A percentile compares a stretch with the other conserved stretches of the same genome.
phyloP scores from a whole-genome alignment of 2,797 vertebrate genomes.

The Amazonetta brasiliensis region DNA sequence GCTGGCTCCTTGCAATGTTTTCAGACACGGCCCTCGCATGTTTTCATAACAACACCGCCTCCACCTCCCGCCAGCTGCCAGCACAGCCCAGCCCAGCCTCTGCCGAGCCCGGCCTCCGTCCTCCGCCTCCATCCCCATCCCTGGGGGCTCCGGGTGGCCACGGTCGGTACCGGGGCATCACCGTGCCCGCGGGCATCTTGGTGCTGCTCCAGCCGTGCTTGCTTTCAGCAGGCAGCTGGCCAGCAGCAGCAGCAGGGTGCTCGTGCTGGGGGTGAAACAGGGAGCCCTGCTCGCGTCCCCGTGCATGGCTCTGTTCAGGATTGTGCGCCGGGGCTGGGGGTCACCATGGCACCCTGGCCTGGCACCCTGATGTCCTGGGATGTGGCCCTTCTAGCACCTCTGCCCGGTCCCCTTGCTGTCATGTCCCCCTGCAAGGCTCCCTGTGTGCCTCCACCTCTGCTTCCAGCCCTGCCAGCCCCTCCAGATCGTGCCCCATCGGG shows the following conservation, averaged over 20 bases:
- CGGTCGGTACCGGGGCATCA: accelerated
- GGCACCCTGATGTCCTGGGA: neutral
- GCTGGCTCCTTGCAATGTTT: slow-evolving; percentile 68
- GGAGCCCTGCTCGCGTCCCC: neutral
- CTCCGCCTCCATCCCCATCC: neutral
- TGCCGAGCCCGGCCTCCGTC: neutral
- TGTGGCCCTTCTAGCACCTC: neutral
- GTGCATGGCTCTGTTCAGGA: neutral
- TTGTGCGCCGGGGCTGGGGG: neutral
- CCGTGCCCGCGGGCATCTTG: neutral
- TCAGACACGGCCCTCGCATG: slow-evolving; percentile 69
- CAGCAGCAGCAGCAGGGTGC: accelerated
- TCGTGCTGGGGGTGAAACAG: accelerated
- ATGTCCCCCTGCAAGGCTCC: neutral
- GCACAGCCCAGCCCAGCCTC: neutral
- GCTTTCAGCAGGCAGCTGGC: neutral
- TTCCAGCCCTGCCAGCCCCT: neutral
- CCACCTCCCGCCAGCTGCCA: slow-evolving; percentile 46
- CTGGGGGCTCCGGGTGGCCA: neutral
- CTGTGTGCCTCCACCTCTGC: neutral
- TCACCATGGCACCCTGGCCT: neutral
- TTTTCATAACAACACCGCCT: slow-evolving; percentile 69
- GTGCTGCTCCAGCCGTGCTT: accelerated
- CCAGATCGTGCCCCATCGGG: neutral
- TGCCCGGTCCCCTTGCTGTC: neutral